These are phyloP conservation scores for Sebastes dallii DNA, from an alignment of 2,797 vertebrate genomes.

Conservation along the genomic window DNA sequence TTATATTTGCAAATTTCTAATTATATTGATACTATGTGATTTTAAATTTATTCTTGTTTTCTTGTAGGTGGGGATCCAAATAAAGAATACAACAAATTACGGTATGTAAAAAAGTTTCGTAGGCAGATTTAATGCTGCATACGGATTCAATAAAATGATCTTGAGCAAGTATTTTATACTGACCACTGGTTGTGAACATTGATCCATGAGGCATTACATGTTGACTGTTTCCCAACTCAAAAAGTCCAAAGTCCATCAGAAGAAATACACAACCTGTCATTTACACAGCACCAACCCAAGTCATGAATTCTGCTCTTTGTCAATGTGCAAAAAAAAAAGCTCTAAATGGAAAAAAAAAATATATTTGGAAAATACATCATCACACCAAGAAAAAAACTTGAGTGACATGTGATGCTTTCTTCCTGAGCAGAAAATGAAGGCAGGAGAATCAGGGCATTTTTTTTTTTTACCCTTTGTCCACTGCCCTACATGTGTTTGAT, in stretches of 20 bases:
- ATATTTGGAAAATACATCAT: slow-evolving; percentile 49
- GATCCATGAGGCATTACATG: not conserved
- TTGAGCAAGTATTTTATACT: not conserved
- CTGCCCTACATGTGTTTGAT: slow-evolving; percentile 57
- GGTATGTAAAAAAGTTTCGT: not conserved
- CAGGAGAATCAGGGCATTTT: slow-evolving; percentile 28
- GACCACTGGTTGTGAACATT: not conserved
- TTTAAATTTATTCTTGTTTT: not conserved
- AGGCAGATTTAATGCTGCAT: not conserved
- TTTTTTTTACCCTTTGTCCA: slow-evolving; percentile 40
- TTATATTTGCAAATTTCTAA: not conserved
- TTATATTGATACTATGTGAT: not conserved
- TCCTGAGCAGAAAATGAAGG: slow-evolving; percentile 13
- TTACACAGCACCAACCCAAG: not conserved
- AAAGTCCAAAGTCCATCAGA: slow-evolving; percentile 4
- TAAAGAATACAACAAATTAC: not conserved
- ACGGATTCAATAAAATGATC: not conserved
- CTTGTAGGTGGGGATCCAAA: too few relatives aligned
- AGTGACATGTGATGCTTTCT: slow-evolving; percentile 21
- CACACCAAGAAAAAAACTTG: slow-evolving; percentile 12
- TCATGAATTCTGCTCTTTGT: slow-evolving; percentile 4
- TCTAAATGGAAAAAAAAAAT: not conserved
- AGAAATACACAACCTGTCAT: not conserved
- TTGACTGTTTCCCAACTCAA: not conserved
- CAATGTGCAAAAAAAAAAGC: not conserved